These are phyloP conservation scores for Lasiurus cinereus DNA, from an alignment of 2,113 vertebrate genomes.

Conservation along the genomic window DNA sequence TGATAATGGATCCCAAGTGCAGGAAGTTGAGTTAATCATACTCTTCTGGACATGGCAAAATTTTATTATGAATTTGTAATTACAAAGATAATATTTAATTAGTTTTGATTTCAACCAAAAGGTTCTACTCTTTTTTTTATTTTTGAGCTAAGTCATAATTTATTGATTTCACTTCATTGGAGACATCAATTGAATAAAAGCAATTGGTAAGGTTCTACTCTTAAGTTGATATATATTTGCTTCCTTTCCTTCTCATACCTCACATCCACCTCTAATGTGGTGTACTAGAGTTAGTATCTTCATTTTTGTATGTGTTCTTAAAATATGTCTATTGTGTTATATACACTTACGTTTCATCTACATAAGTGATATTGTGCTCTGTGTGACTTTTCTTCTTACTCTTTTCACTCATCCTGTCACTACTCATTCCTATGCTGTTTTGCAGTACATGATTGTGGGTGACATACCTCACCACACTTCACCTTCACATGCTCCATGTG, in stretches of 20 bases:
- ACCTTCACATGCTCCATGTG: neutral
- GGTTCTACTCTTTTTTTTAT: too few species aligned
- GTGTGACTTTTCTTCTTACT: too few species aligned
- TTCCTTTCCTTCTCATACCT: neutral
- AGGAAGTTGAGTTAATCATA: neutral
- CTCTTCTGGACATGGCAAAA: neutral
- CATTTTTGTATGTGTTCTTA: neutral
- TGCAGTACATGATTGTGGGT: rapidly evolving
- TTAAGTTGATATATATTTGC: neutral
- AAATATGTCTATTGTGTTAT: neutral
- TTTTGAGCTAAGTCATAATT: neutral
- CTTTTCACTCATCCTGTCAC: neutral
- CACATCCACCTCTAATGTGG: too few species aligned
- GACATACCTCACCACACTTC: neutral
- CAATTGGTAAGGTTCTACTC: neutral
- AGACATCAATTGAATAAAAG: neutral
- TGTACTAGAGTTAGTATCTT: neutral
- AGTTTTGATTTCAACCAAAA: too few species aligned
- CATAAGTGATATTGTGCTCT: rapidly evolving
- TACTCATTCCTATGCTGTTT: neutral
- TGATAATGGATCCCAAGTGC: neutral
- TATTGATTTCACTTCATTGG: neutral
- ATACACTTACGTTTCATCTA: neutral
- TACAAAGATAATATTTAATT: too few species aligned
- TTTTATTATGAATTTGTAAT: neutral